A percentile compares a stretch with the other conserved stretches of the same genome.
These are phyloP conservation scores for Anthophora plumipes DNA, from an alignment of 2,888 invertebrate species.

Conservation along the genomic window DNA sequence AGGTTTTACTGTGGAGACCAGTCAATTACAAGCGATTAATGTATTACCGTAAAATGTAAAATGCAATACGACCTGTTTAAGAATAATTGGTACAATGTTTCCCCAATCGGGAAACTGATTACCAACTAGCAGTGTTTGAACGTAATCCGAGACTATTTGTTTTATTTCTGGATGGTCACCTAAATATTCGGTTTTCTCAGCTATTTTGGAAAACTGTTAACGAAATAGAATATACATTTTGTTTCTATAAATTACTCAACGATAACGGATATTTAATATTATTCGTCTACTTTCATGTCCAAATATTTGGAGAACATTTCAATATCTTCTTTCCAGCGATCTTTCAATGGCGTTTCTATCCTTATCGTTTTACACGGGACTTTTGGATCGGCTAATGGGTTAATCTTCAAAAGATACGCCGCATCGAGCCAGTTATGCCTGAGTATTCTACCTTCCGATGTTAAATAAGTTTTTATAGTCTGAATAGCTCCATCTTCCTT, in stretches of 20 bases:
- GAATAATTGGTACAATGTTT: conserved; percentile 44
- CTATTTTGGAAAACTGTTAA: conserved; percentile 64
- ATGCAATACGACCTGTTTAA: conserved; percentile 46
- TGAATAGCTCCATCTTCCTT: conserved; percentile 86
- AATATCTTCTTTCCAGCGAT: conserved; percentile 87
- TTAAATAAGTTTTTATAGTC: conserved; percentile 86
- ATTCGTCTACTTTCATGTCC: conserved; percentile 86
- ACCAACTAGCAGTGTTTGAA: conserved; percentile 87
- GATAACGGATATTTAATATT: conserved; percentile 1
- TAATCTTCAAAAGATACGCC: conserved; percentile 86
- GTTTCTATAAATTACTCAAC: neutral
- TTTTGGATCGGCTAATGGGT: conserved; percentile 85
- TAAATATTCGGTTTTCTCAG: conserved; percentile 85
- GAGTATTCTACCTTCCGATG: conserved; percentile 86
- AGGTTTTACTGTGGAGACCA: conserved; percentile 76
- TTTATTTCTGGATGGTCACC: conserved; percentile 87
- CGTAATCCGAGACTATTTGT: conserved; percentile 87
- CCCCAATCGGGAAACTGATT: conserved; percentile 81
- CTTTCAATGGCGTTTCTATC: conserved; percentile 82
- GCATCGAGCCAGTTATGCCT: conserved; percentile 88
- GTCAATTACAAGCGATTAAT: conserved; percentile 37
- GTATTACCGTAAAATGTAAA: conserved; percentile 2
- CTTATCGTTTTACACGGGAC: conserved; percentile 52
- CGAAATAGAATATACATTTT: neutral
- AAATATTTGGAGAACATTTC: conserved; percentile 88